Evolutionary conservation across 2,888 invertebrate species (phyloP).

Genomic region (Meteorus colon): DNA sequence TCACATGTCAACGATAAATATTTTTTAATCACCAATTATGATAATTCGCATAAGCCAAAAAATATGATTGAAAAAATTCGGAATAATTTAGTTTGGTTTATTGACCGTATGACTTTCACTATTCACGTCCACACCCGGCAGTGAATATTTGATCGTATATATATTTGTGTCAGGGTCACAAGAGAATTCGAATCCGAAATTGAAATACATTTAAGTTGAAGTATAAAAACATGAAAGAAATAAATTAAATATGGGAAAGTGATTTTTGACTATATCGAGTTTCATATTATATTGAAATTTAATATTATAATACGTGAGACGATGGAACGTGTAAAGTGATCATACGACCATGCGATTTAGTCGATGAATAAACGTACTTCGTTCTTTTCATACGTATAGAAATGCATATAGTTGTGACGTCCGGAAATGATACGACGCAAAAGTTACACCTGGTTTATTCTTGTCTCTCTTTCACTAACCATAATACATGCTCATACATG

Average conservation of each 20-base stretch:
- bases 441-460: conserved; percentile 62
- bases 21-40: not conserved
- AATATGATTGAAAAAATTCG: not conserved
- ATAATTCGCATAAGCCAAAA: not conserved
- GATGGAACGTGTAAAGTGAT: conserved; percentile 42
- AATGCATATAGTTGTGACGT: conserved; percentile 10
- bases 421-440: conserved; percentile 44
- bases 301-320: conserved; percentile 6
- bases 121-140: conserved; percentile 8
- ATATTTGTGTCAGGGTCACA: conserved; percentile 35
- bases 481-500: not conserved
- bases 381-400: conserved; percentile 38
- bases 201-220: not conserved
- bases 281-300: not conserved
- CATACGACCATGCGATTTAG: conserved; percentile 39
- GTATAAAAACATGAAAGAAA: not conserved
- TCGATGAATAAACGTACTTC: conserved; percentile 51
- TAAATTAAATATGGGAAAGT: not conserved
- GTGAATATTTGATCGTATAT: conserved; percentile 5
- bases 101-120: conserved; percentile 25
- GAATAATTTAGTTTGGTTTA: conserved; percentile 31
- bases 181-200: not conserved
- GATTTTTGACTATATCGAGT: not conserved
- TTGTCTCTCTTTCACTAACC: conserved; percentile 4
- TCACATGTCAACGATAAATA: not conserved